These are phyloP conservation scores for Neoascia interrupta DNA, from an alignment of 2,888 invertebrate species.

Conservation along the genomic window DNA sequence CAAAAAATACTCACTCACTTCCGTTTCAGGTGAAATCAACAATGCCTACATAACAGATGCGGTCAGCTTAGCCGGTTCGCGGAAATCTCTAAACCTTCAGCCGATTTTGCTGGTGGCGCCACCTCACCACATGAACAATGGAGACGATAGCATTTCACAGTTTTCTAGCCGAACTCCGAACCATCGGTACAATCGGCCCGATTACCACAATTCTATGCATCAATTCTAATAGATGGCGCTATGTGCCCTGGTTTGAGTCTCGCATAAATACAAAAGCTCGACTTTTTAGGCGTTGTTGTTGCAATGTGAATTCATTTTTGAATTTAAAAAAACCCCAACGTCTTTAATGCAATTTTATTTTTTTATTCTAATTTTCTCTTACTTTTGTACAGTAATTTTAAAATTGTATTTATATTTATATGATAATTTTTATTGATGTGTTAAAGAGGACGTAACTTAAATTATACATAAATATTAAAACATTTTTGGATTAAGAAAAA, in stretches of 20 bases:
- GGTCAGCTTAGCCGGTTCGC: slow-evolving; percentile 90
- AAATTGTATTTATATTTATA: slow-evolving; percentile 63
- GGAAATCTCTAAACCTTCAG: slow-evolving; percentile 92
- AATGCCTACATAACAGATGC: slow-evolving; percentile 92
- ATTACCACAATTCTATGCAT: slow-evolving; percentile 85
- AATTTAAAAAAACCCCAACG: slow-evolving; percentile 29
- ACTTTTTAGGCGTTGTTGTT: slow-evolving; percentile 46
- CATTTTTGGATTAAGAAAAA: slow-evolving; percentile 1
- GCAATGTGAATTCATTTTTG: slow-evolving; percentile 54
- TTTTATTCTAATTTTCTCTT: slow-evolving; percentile 8
- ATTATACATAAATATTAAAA: slow-evolving; percentile 28
- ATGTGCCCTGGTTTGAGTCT: slow-evolving; percentile 46
- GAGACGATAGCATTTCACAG: slow-evolving; percentile 87
- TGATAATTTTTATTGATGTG: slow-evolving; percentile 17
- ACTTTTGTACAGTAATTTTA: slow-evolving; percentile 68
- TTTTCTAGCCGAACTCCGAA: slow-evolving; percentile 86
- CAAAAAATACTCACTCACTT: too few relatives aligned
- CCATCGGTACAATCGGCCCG: slow-evolving; percentile 81
- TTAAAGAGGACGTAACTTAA: slow-evolving; percentile 41
- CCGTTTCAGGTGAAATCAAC: slow-evolving; percentile 92
- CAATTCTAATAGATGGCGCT: slow-evolving; percentile 82
- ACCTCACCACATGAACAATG: slow-evolving; percentile 81
- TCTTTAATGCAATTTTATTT: slow-evolving; percentile 23
- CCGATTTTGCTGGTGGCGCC: slow-evolving; percentile 86
- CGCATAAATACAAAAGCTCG: slow-evolving; percentile 45